Conservation (phyloP, 2,113 vertebrate genomes). For the Ptychochromis oligacanthus region DNA sequence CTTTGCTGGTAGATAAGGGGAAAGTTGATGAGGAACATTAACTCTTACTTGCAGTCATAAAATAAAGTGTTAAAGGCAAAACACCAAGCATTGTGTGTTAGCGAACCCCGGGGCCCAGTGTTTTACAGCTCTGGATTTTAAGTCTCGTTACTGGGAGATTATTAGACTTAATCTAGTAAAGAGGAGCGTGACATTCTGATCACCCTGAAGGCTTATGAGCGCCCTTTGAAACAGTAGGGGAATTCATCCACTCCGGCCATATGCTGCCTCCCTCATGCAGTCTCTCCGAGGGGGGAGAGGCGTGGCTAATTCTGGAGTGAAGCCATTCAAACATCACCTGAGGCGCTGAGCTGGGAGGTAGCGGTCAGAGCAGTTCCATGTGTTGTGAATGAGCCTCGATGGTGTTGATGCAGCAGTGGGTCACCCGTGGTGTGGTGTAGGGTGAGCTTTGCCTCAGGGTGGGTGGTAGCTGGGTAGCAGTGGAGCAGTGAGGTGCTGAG, state of each 20-base stretch:
- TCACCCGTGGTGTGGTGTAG: conserved; percentile 71
- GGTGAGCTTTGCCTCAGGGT: conserved; percentile 68
- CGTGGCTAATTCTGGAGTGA: conserved; percentile 54
- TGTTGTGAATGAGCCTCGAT: conserved; percentile 41
- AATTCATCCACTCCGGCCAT: conserved; percentile 70
- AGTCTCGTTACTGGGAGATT: conserved; percentile 82
- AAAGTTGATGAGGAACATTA: conserved; percentile 62
- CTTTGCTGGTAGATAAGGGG: conserved; percentile 24
- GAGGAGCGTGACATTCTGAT: conserved; percentile 71
- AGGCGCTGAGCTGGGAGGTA: conserved; percentile 71
- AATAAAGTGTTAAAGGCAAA: conserved; percentile 66
- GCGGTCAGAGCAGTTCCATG: conserved; percentile 20
- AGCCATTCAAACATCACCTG: conserved; percentile 69
- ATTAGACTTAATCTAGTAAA: conserved; percentile 82
- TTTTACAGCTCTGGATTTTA: conserved; percentile 70
- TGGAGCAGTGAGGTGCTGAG: conserved; percentile 54
- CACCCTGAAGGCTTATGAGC: conserved; percentile 70
- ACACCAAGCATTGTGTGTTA: conserved; percentile 42
- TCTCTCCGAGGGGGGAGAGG: conserved; percentile 21
- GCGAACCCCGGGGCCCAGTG: conserved; percentile 45
- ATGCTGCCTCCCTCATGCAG: conserved; percentile 54
- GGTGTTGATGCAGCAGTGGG: conserved; percentile 69
- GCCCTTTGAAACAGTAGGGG: conserved; percentile 73
- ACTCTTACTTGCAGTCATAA: conserved; percentile 78
- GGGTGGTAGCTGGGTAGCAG: conserved; percentile 52